phyloP scores from a whole-genome alignment of 2,797 vertebrate genomes.

The Salarias fasciatus region DNA sequence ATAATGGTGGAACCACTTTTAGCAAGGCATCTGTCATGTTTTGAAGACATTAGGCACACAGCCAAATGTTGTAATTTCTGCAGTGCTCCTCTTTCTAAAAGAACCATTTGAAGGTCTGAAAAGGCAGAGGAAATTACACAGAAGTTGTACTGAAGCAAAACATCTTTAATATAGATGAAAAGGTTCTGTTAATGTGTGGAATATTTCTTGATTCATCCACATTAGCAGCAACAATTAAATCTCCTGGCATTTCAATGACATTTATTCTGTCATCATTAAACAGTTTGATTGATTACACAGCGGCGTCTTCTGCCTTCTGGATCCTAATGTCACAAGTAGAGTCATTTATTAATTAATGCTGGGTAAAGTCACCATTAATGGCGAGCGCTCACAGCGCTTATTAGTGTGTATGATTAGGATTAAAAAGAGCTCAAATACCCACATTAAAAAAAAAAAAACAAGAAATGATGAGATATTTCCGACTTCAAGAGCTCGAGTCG shows the following conservation, averaged over 20 bases:
- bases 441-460: slow-evolving; percentile 5
- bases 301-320: slow-evolving; percentile 38
- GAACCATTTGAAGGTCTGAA: slow-evolving; percentile 32
- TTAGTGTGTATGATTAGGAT: slow-evolving; percentile 25
- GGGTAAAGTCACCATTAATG: slow-evolving; percentile 54
- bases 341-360: slow-evolving; percentile 65
- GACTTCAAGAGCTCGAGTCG: too few species aligned
- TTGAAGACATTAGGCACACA: slow-evolving; percentile 39
- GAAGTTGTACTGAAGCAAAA: slow-evolving; percentile 32
- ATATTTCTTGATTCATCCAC: slow-evolving; percentile 57
- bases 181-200: slow-evolving; percentile 45
- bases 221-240: slow-evolving; percentile 68
- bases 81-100: slow-evolving; percentile 33
- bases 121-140: slow-evolving; percentile 41
- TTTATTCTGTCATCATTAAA: slow-evolving; percentile 70
- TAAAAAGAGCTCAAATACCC: neutral
- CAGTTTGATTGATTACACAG: slow-evolving; percentile 63
- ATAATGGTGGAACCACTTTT: slow-evolving; percentile 34
- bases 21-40: slow-evolving; percentile 38
- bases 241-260: slow-evolving; percentile 74
- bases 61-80: slow-evolving; percentile 54
- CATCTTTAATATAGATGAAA: slow-evolving; percentile 47
- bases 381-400: slow-evolving; percentile 49
- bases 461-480: neutral
- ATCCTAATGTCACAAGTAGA: slow-evolving; percentile 55